Base-by-base conservation (phyloP, 2,888 invertebrate species). In the Apotomis turbidana region DNA sequence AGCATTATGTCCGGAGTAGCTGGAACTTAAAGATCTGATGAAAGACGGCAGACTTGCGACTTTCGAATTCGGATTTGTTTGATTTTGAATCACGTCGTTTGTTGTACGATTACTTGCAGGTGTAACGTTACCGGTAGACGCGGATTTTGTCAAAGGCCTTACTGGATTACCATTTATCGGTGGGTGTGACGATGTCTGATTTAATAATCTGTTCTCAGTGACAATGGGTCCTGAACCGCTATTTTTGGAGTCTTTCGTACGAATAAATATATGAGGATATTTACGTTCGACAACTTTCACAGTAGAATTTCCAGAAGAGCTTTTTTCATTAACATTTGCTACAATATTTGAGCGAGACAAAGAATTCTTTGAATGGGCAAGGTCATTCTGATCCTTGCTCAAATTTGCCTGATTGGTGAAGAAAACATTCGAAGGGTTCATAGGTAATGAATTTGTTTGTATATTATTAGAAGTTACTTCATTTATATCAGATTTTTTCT, bases 1-100 rank as follows among this genome's bases (percentile, higher is more conserved):
- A 49, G 69, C 62, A 36, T 58, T 70, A 27, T 57, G 36, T 6
- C 69, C 62, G 8, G 69, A 62, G 57, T 62, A 62, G 10, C 12
- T 46, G n/a, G 62, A 38, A 57, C 38, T 12, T 51, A 57, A 12
- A 46, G 46, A 44, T 44, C 1, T 8, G 8, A 10, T 49, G 49
- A 49, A 49, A 12, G 8, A 4, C 15, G 64, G 55, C 4, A 4
- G 55, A 36, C 27, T 46, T 1, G 55, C 0, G 3, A 41, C 27
- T 27, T 36, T 44, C 3, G 6, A 27, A 57, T 57, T 46, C 13
- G 55, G 27, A 8, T 36, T n/a, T 0, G 55, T 0, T 46, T 44
- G 44, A n/a, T 44, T 54, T 5, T 41, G 41, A 15, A 44, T 13
- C 5, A 54, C n/a, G 13, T 38, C 38, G 13, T 10, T n/a, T 12